phyloP scores from a whole-genome alignment of 2,888 invertebrate genomes.

The Lepidochitona cinerea region DNA sequence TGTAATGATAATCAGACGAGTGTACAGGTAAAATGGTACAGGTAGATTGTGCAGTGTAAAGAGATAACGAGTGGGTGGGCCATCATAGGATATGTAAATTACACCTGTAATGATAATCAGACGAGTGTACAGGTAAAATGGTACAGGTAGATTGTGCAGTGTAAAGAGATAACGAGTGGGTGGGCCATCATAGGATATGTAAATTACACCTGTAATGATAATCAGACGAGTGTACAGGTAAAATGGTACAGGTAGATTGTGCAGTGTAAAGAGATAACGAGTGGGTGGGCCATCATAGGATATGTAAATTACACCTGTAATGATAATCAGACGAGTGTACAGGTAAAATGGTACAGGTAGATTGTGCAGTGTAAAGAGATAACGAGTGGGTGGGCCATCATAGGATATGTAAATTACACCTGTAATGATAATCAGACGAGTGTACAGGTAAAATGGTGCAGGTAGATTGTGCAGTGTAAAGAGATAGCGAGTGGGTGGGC shows the following conservation, averaged over 20 bases:
- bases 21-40: neutral
- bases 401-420: neutral
- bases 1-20: no score
- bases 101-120: no score
- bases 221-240: no score
- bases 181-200: constrained; percentile 72
- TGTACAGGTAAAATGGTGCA: neutral
- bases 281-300: neutral
- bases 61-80: neutral
- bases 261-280: neutral
- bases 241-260: no score
- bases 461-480: constrained; percentile 74
- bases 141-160: constrained; percentile 71
- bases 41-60: neutral
- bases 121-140: neutral
- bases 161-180: constrained; percentile 74
- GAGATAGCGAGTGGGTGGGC: constrained; percentile 72
- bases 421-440: neutral
- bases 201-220: constrained; percentile 70
- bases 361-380: neutral
- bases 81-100: neutral
- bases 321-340: no score
- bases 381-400: neutral
- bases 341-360: no score
- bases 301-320: neutral